These are phyloP conservation scores for Orussus abietinus DNA, from an alignment of 1,140 invertebrate species.

Conservation along the genomic window DNA sequence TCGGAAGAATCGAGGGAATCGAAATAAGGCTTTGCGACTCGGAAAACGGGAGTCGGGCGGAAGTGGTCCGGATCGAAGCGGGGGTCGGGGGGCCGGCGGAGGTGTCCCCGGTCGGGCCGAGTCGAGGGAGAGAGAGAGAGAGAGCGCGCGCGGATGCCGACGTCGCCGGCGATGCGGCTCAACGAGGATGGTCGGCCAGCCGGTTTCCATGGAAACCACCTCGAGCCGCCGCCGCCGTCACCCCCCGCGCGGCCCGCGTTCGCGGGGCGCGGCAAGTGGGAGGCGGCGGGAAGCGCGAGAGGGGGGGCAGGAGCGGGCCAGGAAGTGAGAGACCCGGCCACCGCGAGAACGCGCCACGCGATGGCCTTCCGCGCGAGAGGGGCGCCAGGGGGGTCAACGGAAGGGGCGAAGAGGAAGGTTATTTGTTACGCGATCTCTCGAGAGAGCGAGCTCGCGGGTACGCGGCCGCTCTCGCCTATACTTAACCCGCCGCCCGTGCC, in stretches of 20 bases:
- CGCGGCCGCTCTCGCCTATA: no score
- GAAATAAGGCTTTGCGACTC: no score
- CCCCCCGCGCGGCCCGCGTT: conserved; percentile 7
- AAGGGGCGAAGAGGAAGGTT: conserved; percentile 6
- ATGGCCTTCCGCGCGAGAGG: no score
- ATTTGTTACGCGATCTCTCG: conserved; percentile 13
- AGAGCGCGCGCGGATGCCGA: conserved; percentile 10
- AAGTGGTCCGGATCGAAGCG: no score
- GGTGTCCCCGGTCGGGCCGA: no score
- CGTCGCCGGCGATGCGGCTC: no score
- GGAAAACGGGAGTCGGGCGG: no score
- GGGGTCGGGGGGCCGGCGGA: no score
- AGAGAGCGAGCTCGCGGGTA: neutral
- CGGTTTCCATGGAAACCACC: conserved; percentile 33
- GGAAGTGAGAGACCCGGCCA: neutral
- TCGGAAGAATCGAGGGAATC: no score
- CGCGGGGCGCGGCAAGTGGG: conserved; percentile 1
- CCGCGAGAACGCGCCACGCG: neutral
- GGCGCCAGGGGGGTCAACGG: neutral
- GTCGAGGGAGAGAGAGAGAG: no score
- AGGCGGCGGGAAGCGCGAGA: neutral
- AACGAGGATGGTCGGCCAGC: conserved; percentile 20
- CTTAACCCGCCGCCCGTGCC: no score
- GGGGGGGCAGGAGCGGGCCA: no score
- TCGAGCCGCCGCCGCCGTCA: conserved; percentile 21